These are phyloP conservation scores for Protula sp. DNA, from an alignment of 2,888 invertebrate genomes.

Conservation along the genomic window DNA sequence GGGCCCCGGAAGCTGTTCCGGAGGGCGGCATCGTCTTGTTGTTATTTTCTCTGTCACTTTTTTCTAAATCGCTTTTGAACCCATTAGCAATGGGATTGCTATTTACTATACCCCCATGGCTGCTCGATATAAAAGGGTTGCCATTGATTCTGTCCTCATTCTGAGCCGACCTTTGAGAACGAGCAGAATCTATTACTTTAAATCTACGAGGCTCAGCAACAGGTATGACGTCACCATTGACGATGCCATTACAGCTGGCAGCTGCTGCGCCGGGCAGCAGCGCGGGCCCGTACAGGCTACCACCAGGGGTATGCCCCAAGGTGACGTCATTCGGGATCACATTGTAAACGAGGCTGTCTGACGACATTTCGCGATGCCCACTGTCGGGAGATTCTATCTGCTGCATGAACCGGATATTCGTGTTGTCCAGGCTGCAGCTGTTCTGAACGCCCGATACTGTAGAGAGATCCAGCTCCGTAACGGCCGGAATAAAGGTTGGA, in stretches of 20 bases:
- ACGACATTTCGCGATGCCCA: slow-evolving; percentile 51
- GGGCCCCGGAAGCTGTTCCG: slow-evolving; percentile 13
- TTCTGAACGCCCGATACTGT: background rate
- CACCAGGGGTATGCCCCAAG: background rate
- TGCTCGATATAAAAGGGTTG: background rate
- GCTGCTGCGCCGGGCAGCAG: background rate
- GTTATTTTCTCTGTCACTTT: background rate
- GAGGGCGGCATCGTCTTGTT: background rate
- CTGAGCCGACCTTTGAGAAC: background rate
- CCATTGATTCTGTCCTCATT: background rate
- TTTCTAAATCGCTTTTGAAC: background rate
- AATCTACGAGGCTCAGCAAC: background rate
- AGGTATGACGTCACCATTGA: background rate
- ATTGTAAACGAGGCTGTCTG: slow-evolving; percentile 18
- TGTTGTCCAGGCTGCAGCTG: slow-evolving; percentile 26
- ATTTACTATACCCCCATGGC: too few relatives aligned
- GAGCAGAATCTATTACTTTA: background rate
- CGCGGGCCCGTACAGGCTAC: background rate
- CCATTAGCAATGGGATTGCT: background rate
- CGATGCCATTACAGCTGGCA: background rate
- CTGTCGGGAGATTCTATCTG: slow-evolving; percentile 46
- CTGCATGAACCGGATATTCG: too few relatives aligned
- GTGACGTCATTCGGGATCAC: background rate
- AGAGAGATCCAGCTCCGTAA: background rate
- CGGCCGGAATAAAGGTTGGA: background rate